Evolutionary conservation across 2,113 vertebrate species (phyloP), one percentile per base, ranked within the genome.

Genomic region (Pitta sordida): DNA sequence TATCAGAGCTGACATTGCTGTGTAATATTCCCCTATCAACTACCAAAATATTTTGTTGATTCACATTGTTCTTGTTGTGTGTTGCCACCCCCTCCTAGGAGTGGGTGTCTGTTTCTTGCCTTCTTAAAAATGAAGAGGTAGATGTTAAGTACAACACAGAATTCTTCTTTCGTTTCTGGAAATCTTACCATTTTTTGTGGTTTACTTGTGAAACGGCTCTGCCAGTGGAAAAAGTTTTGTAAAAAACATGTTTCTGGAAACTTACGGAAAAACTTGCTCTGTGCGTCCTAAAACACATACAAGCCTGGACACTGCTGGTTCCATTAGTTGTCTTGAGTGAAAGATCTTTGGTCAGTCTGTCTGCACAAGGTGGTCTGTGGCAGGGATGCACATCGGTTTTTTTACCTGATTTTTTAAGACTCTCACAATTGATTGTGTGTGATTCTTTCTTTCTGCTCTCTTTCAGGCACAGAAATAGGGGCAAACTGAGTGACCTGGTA

Each of bases 401-500:
- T 64, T 51, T 39, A 20, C 30, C 7, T 24, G n/a, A 19, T 24
- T 32, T 86, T 77, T 88, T 67, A 39, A 86, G 44, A 39, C 19
- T 75, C 67, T 10, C 26, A 10, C 23, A 48, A 1, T 29, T 88
- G 12, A 19, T 82, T 23, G 2, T 23, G 4, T 69, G 15, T 23
- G 20, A 64, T 41, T 36, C 37, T 37, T 11, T 71, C 30, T 93
- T 58, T 96, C 59, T 73, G 17, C 16, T 95, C 24, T 96, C 49
- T 67, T 64, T 20, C 97, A 99, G 99, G 91, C 99, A 99, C 96
- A 98, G 98, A 96, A 99, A 99, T 90, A 97, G 98, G 60, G 99
- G 99, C 18, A 99, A 99, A 88, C 97, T 99, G 77, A 99, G 99
- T n/a, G 99, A 99, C 96, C 97, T 99, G 92, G 99, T 99, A 30